A percentile compares a stretch with the other conserved stretches of the same genome.
phyloP scores from a whole-genome alignment of 2,888 invertebrate genomes.

The Agrilus cyanescens region DNA sequence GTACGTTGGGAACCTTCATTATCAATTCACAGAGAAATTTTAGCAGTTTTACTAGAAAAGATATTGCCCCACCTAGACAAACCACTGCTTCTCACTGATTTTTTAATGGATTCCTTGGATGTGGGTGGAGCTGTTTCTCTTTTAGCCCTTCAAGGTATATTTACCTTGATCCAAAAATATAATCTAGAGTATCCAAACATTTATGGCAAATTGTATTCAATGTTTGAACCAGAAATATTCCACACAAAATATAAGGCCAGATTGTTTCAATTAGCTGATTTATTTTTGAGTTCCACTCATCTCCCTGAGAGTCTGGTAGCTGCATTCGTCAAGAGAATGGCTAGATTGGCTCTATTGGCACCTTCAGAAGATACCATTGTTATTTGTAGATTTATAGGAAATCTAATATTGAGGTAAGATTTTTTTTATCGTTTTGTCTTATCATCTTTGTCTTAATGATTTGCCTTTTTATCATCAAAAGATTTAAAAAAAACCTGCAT shows the following conservation, averaged over 20 bases:
- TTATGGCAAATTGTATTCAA: slow-evolving; percentile 86
- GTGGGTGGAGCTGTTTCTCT: slow-evolving; percentile 79
- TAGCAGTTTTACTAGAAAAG: slow-evolving; percentile 70
- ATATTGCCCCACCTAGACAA: slow-evolving; percentile 69
- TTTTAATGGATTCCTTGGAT: slow-evolving; percentile 81
- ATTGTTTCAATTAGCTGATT: slow-evolving; percentile 77
- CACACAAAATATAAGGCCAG: slow-evolving; percentile 81
- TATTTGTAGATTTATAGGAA: slow-evolving; percentile 72
- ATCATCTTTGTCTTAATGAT: background rate
- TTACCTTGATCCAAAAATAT: slow-evolving; percentile 77
- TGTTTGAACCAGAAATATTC: slow-evolving; percentile 86
- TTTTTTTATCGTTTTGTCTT: background rate
- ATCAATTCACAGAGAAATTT: slow-evolving; percentile 63
- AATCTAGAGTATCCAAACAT: slow-evolving; percentile 94
- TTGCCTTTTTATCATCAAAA: too few relatives aligned
- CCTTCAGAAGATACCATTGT: slow-evolving; percentile 67
- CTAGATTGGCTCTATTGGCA: slow-evolving; percentile 72
- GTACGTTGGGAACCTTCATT: slow-evolving; percentile 59
- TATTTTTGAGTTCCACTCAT: slow-evolving; percentile 91
- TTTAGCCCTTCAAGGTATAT: slow-evolving; percentile 83
- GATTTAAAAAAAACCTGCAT: too few relatives aligned
- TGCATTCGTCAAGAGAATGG: slow-evolving; percentile 82
- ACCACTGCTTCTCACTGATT: slow-evolving; percentile 79
- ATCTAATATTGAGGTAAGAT: slow-evolving; percentile 52
- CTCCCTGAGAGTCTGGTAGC: slow-evolving; percentile 84